Conservation (phyloP, 1,140 invertebrate genomes). For the Acromyrmex echinatior region DNA sequence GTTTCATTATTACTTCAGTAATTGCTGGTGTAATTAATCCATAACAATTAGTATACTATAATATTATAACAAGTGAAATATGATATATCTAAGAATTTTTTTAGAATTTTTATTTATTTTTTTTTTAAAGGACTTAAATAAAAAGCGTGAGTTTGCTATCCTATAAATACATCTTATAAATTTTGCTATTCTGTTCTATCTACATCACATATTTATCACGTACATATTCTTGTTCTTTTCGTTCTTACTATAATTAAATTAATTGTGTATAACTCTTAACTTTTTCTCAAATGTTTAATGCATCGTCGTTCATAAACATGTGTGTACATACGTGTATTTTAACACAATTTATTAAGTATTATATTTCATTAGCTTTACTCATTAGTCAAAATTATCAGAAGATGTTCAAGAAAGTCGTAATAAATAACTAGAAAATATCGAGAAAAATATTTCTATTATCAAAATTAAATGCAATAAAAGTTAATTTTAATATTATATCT, state of each 20-base stretch:
- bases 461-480: not conserved
- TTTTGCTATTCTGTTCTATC: not conserved
- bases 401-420: not conserved
- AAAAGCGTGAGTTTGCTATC: not conserved
- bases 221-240: not conserved
- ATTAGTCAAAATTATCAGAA: not conserved
- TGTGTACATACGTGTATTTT: not conserved
- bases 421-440: not conserved
- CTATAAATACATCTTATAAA: not conserved
- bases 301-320: not conserved
- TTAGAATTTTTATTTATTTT: conserved; percentile 4
- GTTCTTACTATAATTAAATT: not conserved
- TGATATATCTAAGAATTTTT: not conserved
- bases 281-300: not conserved
- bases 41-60: not conserved
- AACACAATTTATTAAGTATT: not conserved
- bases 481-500: not conserved
- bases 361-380: not conserved
- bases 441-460: not conserved
- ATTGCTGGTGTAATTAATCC: conserved; percentile 4
- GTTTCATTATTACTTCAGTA: not conserved
- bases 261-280: not conserved
- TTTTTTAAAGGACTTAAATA: not conserved
- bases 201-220: not conserved
- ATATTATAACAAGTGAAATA: conserved; percentile 1